Evolutionary conservation across 1,140 invertebrate species (phyloP).

Genomic region (Pseudomyrmex flavicornis): DNA sequence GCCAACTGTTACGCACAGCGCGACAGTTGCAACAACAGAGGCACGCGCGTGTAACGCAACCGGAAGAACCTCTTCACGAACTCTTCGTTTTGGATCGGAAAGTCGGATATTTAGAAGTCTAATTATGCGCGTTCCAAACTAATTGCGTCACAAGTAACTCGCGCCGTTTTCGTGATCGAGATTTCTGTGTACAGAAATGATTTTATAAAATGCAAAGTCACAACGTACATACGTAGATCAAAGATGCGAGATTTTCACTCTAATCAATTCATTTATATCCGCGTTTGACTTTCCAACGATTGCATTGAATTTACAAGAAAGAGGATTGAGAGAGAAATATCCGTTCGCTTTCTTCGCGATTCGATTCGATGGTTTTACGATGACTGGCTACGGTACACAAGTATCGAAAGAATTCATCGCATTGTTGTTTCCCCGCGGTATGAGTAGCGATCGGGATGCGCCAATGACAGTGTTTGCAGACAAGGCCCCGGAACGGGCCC

Average conservation of each 20-base stretch:
- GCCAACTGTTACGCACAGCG: constrained; percentile 72
- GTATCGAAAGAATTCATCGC: constrained; percentile 64
- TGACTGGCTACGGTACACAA: constrained; percentile 68
- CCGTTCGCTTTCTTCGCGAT: constrained; percentile 74
- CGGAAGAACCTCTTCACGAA: constrained; percentile 64
- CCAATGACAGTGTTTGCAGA: constrained; percentile 79
- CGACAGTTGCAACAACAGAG: constrained; percentile 80
- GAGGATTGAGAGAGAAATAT: background rate
- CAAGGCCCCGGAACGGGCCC: constrained; percentile 75
- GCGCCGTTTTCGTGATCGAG: background rate
- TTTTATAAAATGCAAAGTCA: background rate
- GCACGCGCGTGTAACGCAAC: constrained; percentile 72
- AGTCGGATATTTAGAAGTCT: background rate
- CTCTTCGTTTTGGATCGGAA: background rate
- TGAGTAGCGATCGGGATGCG: constrained; percentile 75
- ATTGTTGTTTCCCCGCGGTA: constrained; percentile 72
- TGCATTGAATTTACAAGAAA: constrained; percentile 1
- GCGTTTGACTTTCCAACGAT: background rate
- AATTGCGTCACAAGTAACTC: background rate
- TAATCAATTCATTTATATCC: constrained; percentile 14
- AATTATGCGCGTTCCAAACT: constrained; percentile 2
- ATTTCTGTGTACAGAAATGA: background rate
- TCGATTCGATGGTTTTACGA: constrained; percentile 81
- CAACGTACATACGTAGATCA: background rate
- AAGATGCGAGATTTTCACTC: background rate